A percentile compares a stretch with the other conserved stretches of the same genome.
phyloP scores from a whole-genome alignment of 2,797 vertebrate genomes.

The Eulemur coronatus region DNA sequence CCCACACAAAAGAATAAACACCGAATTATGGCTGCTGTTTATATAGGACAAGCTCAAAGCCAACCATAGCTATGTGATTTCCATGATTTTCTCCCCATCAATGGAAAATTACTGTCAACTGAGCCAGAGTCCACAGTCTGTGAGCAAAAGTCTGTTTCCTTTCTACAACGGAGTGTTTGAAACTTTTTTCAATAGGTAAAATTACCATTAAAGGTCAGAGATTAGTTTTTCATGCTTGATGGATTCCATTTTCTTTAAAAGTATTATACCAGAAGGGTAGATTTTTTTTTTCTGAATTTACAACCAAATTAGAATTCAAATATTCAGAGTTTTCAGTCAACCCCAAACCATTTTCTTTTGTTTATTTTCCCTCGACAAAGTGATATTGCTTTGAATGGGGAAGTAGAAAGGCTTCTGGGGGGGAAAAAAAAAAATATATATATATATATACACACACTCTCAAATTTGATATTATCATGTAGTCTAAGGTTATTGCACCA shows the following conservation, averaged over 20 bases:
- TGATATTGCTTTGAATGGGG: neutral
- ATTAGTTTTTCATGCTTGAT: conserved; percentile 66
- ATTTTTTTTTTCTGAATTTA: conserved; percentile 28
- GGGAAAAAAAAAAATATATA: neutral
- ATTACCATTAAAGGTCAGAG: conserved; percentile 71
- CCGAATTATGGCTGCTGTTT: neutral
- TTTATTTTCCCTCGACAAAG: conserved; percentile 38
- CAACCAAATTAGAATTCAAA: conserved; percentile 52
- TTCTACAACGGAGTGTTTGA: conserved; percentile 46
- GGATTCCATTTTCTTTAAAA: conserved; percentile 58
- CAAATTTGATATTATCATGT: neutral
- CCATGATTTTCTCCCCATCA: conserved; percentile 52
- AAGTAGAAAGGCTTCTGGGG: neutral
- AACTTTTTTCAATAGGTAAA: conserved; percentile 62
- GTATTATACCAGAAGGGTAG: conserved; percentile 36
- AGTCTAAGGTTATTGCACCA: neutral
- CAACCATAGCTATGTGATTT: conserved; percentile 2
- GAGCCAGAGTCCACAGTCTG: conserved; percentile 11
- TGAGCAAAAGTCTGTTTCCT: conserved; percentile 64
- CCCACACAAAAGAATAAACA: neutral
- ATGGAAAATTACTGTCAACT: conserved; percentile 72
- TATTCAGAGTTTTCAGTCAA: conserved; percentile 59
- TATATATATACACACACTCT: neutral
- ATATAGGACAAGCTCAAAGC: neutral
- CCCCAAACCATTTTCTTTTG: neutral